Conservation (phyloP, 2,888 invertebrate species). For the Leptarthrus brevirostris region DNA sequence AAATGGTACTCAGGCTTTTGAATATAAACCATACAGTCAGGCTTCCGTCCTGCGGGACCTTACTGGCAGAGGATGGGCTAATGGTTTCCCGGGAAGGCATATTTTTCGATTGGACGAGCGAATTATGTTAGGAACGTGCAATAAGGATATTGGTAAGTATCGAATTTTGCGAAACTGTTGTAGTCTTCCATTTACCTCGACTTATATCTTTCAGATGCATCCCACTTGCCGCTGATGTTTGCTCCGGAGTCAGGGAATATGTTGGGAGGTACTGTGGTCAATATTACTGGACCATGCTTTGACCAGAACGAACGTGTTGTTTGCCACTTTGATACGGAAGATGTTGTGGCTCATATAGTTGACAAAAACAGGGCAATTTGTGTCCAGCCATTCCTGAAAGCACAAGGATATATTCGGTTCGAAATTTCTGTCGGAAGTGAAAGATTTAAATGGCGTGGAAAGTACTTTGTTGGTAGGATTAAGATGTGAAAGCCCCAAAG, state of each 20-base stretch:
- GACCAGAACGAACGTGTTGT: slow-evolving; percentile 78
- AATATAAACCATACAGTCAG: slow-evolving; percentile 92
- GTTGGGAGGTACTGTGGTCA: slow-evolving; percentile 96
- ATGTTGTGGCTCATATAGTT: slow-evolving; percentile 81
- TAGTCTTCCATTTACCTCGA: background rate
- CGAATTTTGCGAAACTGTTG: background rate
- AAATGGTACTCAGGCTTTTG: slow-evolving; percentile 89
- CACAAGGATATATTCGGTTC: slow-evolving; percentile 89
- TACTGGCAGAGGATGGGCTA: slow-evolving; percentile 86
- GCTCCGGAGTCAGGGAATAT: slow-evolving; percentile 97
- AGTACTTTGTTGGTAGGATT: slow-evolving; percentile 87
- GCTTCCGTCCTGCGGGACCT: slow-evolving; percentile 85
- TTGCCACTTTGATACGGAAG: slow-evolving; percentile 86
- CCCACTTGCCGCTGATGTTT: slow-evolving; percentile 84
- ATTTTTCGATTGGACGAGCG: slow-evolving; percentile 95
- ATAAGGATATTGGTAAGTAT: slow-evolving; percentile 83
- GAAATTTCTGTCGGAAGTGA: slow-evolving; percentile 86
- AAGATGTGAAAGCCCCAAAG: background rate
- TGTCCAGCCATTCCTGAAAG: slow-evolving; percentile 86
- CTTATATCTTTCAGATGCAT: slow-evolving; percentile 72
- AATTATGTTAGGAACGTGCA: slow-evolving; percentile 92
- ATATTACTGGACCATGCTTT: slow-evolving; percentile 97
- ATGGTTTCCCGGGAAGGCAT: slow-evolving; percentile 89
- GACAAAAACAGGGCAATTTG: slow-evolving; percentile 88
- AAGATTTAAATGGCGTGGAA: slow-evolving; percentile 89